Conservation (phyloP, 2,888 invertebrate species). For the Perithous albicinctus region DNA sequence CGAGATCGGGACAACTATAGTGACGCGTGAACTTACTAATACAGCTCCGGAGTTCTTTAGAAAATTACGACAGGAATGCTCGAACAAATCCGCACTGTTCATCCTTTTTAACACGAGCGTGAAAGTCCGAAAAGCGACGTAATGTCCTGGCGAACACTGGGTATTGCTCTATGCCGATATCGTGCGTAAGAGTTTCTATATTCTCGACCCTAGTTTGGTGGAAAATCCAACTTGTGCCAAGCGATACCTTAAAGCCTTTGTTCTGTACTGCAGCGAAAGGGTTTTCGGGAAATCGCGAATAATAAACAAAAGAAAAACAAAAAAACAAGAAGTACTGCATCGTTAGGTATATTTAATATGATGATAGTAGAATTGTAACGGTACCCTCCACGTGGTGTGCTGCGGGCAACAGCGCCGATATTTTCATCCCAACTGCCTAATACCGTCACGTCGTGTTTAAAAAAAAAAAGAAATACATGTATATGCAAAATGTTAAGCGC, state of each 20-base stretch:
- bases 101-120: slow-evolving; percentile 6
- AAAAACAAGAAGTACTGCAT: too few relatives aligned
- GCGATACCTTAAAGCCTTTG: neutral
- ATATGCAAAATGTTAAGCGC: neutral
- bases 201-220: neutral
- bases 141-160: neutral
- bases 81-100: slow-evolving; percentile 7
- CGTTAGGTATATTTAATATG: too few relatives aligned
- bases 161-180: neutral
- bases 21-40: neutral
- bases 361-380: slow-evolving; percentile 4
- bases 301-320: too few relatives aligned
- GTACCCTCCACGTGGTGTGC: slow-evolving; percentile 34
- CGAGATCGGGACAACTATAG: neutral
- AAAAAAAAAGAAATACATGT: neutral
- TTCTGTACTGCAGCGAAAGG: too few relatives aligned
- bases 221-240: neutral
- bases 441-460: neutral
- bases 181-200: neutral
- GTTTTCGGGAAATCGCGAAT: too few relatives aligned
- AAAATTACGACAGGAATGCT: neutral
- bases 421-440: slow-evolving; percentile 1
- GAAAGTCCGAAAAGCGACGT: neutral
- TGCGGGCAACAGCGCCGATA: slow-evolving; percentile 3
- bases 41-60: neutral